These are phyloP conservation scores for Drosophila lini DNA, from an alignment of 1,140 invertebrate species.

Conservation along the genomic window DNA sequence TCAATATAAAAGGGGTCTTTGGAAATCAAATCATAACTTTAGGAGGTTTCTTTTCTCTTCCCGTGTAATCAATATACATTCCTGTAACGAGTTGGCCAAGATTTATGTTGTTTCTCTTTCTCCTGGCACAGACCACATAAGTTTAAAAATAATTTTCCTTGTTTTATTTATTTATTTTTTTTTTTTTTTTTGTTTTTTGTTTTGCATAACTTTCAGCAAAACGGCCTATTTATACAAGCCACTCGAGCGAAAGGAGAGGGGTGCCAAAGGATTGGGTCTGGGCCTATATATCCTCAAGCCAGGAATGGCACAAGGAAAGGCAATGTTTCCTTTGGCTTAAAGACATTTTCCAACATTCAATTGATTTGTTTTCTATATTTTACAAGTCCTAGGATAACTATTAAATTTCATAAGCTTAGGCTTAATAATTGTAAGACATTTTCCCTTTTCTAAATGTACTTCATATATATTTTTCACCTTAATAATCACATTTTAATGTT, in stretches of 20 bases:
- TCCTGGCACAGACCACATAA: slow-evolving; percentile 9
- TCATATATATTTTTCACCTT: not conserved
- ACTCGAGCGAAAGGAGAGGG: slow-evolving; percentile 19
- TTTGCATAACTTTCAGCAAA: slow-evolving; percentile 36
- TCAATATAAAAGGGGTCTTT: not conserved
- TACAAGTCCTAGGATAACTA: no score
- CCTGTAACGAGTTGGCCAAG: slow-evolving; percentile 28
- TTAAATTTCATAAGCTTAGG: not conserved
- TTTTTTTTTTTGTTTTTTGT: slow-evolving; percentile 1
- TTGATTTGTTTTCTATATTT: slow-evolving; percentile 3
- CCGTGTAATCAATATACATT: slow-evolving; percentile 7
- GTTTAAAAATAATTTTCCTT: slow-evolving; percentile 47
- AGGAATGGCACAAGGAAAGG: not conserved
- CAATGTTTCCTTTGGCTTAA: not conserved
- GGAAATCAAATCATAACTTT: not conserved
- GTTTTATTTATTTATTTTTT: no score
- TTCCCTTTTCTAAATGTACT: no score
- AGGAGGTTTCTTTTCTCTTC: not conserved
- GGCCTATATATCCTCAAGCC: not conserved
- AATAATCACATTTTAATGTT: slow-evolving; percentile 9
- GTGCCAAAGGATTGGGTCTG: not conserved
- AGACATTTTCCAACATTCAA: slow-evolving; percentile 10
- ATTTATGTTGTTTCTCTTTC: slow-evolving; percentile 20
- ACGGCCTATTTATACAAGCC: slow-evolving; percentile 50
- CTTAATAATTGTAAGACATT: not conserved